These are phyloP conservation scores for Drosophila athabasca DNA, from an alignment of 1,140 invertebrate genomes.

Conservation along the genomic window DNA sequence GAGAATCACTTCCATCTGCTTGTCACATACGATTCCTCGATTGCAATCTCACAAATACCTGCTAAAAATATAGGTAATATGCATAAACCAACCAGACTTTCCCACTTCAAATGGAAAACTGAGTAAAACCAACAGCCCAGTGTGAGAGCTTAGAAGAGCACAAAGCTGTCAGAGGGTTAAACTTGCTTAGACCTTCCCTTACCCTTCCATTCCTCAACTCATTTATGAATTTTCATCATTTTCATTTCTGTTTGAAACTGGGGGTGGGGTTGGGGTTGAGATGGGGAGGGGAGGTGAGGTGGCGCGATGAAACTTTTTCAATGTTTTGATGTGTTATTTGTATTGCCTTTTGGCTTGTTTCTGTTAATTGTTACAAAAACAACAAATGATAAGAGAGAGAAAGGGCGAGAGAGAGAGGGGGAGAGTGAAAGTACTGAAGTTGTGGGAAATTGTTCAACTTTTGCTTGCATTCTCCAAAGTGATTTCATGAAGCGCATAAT, in stretches of 20 bases:
- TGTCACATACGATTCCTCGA: no score
- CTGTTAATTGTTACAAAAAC: slow-evolving; percentile 75
- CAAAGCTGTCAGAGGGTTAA: background rate
- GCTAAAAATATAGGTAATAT: no score
- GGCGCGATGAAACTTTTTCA: slow-evolving; percentile 62
- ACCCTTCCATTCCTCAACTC: slow-evolving; percentile 40
- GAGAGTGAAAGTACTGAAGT: slow-evolving; percentile 22
- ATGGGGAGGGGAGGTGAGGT: background rate
- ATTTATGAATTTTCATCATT: slow-evolving; percentile 74
- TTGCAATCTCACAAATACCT: no score
- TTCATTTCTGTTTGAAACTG: slow-evolving; percentile 30
- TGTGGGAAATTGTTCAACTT: slow-evolving; percentile 59
- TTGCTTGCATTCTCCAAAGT: slow-evolving; percentile 68
- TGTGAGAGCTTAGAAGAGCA: background rate
- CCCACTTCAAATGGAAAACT: background rate
- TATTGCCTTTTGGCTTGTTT: slow-evolving; percentile 72
- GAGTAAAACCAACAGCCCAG: background rate
- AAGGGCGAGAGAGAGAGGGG: slow-evolving; percentile 24
- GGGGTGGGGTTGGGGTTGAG: no score
- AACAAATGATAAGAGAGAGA: slow-evolving; percentile 40
- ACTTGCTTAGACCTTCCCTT: no score
- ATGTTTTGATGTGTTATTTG: slow-evolving; percentile 80
- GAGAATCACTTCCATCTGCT: no score
- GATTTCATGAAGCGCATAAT: slow-evolving; percentile 82
- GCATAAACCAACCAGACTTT: background rate